Percentiles rank a stretch among this genome's conserved stretches.
Evolutionary conservation across 2,888 invertebrate species (phyloP).

Genomic region (Vanessa cardui): DNA sequence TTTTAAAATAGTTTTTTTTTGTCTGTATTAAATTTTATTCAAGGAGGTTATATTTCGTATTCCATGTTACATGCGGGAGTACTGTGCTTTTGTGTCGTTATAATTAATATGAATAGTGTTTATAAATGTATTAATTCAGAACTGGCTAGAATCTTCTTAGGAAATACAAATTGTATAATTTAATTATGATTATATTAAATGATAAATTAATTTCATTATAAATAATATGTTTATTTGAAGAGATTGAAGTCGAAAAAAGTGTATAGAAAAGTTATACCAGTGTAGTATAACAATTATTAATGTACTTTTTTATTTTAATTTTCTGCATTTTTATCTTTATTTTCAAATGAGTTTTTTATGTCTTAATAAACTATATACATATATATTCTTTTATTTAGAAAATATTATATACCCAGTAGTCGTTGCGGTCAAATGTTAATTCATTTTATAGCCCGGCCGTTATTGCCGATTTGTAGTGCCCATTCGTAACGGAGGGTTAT

Average conservation of each 20-base stretch:
- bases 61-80: conserved; percentile 22
- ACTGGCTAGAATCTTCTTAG: neutral
- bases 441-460: conserved; percentile 48
- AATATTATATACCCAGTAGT: conserved; percentile 17
- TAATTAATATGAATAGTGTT: neutral
- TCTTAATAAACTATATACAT: neutral
- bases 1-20: conserved; percentile 36
- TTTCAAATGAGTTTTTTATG: neutral
- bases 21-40: conserved; percentile 22
- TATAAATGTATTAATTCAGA: neutral
- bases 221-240: no score
- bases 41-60: conserved; percentile 23
- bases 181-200: no score
- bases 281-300: no score
- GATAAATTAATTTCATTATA: no score
- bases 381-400: neutral
- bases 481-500: conserved; percentile 40
- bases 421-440: conserved; percentile 37
- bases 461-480: conserved; percentile 38
- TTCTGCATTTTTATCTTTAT: no score
- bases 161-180: no score
- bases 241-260: no score
- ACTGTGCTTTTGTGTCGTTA: neutral
- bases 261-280: no score
- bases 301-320: no score